These are phyloP conservation scores for Sphenodon punctatus DNA, from an alignment of 2,797 vertebrate species.

Conservation along the genomic window DNA sequence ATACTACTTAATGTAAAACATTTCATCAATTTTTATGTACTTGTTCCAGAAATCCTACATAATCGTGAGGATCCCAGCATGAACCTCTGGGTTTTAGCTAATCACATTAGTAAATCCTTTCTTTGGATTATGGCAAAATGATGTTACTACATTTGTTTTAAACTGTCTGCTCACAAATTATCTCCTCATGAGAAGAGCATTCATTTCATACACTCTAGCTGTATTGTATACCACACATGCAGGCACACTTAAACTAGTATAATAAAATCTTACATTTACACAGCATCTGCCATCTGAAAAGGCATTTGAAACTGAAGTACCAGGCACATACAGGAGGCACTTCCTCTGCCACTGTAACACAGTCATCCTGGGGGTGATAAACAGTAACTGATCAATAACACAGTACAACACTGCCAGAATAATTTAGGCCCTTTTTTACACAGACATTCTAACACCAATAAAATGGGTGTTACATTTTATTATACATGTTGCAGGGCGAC, in stretches of 20 bases:
- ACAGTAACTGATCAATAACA: conserved; percentile 30
- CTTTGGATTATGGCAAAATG: conserved; percentile 29
- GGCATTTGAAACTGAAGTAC: not conserved
- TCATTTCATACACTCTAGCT: conserved; percentile 33
- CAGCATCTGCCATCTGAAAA: not conserved
- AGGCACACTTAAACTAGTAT: not conserved
- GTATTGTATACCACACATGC: conserved; percentile 26
- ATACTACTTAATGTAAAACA: conserved; percentile 28
- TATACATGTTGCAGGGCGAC: too few relatives aligned
- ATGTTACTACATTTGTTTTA: conserved; percentile 25
- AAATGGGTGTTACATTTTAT: too few relatives aligned
- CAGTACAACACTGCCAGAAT: conserved; percentile 37
- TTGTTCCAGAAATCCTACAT: conserved; percentile 18
- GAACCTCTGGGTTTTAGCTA: conserved; percentile 34
- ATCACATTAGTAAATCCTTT: conserved; percentile 37
- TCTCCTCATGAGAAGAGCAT: conserved; percentile 27
- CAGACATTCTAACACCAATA: too few relatives aligned
- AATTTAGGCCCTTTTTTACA: too few relatives aligned
- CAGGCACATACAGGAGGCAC: not conserved
- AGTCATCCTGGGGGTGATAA: conserved; percentile 40
- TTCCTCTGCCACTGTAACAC: conserved; percentile 22
- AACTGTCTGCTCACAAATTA: conserved; percentile 23
- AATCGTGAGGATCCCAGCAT: conserved; percentile 8
- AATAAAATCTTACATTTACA: not conserved
- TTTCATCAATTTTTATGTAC: conserved; percentile 25